Evolutionary conservation across 2,113 vertebrate species (phyloP).

Genomic region (Anthoscopus minutus): DNA sequence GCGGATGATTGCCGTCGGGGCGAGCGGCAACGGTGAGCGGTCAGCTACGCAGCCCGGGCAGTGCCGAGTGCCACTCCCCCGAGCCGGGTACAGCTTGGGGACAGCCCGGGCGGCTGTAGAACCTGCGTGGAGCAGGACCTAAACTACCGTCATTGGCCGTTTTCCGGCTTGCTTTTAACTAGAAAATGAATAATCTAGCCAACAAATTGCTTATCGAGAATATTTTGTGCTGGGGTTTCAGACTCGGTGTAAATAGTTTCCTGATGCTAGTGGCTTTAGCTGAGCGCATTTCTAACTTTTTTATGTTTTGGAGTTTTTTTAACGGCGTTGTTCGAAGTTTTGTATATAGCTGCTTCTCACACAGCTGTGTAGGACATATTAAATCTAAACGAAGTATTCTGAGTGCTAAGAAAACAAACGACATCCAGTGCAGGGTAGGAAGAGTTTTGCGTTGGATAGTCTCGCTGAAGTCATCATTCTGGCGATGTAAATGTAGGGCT

Average conservation of each 20-base stretch:
- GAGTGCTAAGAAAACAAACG: neutral
- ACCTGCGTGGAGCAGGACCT: neutral
- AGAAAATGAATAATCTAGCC: accelerated
- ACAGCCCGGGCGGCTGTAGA: neutral
- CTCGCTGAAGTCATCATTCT: accelerated
- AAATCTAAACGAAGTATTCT: neutral
- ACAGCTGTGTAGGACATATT: too few relatives aligned
- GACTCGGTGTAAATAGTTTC: neutral
- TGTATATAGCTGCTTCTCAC: neutral
- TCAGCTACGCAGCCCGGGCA: neutral
- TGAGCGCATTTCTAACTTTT: neutral
- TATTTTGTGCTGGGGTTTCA: neutral
- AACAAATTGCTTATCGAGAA: accelerated
- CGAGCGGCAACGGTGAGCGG: neutral
- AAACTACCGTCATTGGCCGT: accelerated
- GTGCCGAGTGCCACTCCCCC: neutral
- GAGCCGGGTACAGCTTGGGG: neutral
- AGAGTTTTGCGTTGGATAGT: neutral
- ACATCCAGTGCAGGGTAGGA: neutral
- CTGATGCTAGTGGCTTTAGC: neutral
- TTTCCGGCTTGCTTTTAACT: neutral
- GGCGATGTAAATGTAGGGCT: too few relatives aligned
- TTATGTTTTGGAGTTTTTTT: neutral
- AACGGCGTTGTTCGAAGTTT: accelerated
- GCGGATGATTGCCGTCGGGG: accelerated